Conservation (phyloP, 2,797 vertebrate genomes). For the Anolis apletophallus region DNA sequence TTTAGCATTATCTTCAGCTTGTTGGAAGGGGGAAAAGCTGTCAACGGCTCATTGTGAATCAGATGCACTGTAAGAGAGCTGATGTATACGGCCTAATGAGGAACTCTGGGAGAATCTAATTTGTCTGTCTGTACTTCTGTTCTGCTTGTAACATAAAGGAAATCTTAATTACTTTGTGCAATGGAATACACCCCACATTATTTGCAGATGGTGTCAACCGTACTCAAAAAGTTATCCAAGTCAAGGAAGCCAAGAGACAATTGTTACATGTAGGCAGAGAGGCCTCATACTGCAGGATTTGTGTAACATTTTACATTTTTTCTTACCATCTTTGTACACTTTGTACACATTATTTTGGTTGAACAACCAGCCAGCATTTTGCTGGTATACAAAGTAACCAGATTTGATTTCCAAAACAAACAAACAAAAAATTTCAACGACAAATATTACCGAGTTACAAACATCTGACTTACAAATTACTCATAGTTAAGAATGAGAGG, state of each 20-base stretch:
- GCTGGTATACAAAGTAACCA: not conserved
- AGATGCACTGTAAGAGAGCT: constrained; percentile 6
- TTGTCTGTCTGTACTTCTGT: constrained; percentile 9
- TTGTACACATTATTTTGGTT: not conserved
- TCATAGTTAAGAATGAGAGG: too few relatives aligned
- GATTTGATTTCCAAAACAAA: too few relatives aligned
- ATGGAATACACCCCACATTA: not conserved
- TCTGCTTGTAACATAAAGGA: not conserved
- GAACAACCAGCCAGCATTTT: not conserved
- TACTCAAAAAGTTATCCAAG: not conserved
- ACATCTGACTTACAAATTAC: too few relatives aligned
- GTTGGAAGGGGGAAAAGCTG: not conserved
- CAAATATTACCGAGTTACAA: too few relatives aligned
- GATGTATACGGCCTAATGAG: constrained; percentile 1
- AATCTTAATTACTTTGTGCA: constrained; percentile 30
- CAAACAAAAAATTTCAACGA: too few relatives aligned
- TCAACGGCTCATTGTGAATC: constrained; percentile 14
- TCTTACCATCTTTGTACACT: too few relatives aligned
- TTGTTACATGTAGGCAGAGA: not conserved
- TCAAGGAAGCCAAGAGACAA: not conserved
- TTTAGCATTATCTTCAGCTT: not conserved
- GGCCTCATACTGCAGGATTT: not conserved
- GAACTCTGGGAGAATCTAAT: constrained; percentile 1
- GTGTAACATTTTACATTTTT: too few relatives aligned
- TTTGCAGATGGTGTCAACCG: not conserved